These are phyloP conservation scores for Colletes collaris DNA, from an alignment of 2,888 invertebrate genomes.

Conservation along the genomic window DNA sequence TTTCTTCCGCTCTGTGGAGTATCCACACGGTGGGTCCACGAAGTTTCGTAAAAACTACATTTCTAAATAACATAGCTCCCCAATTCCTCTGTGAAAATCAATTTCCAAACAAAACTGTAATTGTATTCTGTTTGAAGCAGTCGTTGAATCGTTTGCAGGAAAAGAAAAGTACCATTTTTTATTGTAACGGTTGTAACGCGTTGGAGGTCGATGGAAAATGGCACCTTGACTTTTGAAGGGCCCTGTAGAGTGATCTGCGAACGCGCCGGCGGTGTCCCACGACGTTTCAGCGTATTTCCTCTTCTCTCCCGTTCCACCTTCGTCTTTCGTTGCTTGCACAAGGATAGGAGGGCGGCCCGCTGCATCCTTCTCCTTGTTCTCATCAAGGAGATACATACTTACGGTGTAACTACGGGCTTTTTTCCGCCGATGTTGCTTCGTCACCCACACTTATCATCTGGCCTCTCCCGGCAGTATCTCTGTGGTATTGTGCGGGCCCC, in stretches of 20 bases:
- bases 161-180: neutral
- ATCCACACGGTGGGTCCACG: slow-evolving; percentile 13
- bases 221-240: slow-evolving; percentile 18
- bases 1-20: slow-evolving; percentile 21
- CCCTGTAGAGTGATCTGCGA: slow-evolving; percentile 24
- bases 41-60: neutral
- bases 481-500: slow-evolving; percentile 42
- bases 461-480: slow-evolving; percentile 26
- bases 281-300: slow-evolving; percentile 41
- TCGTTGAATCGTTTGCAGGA: too few relatives aligned
- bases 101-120: too few relatives aligned
- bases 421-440: slow-evolving; percentile 63
- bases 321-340: slow-evolving; percentile 52
- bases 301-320: slow-evolving; percentile 1
- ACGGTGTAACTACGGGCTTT: slow-evolving; percentile 55
- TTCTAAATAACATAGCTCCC: too few relatives aligned
- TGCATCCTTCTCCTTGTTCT: slow-evolving; percentile 67
- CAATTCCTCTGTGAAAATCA: too few relatives aligned
- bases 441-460: slow-evolving; percentile 67
- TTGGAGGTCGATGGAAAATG: too few relatives aligned
- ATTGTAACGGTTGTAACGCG: neutral
- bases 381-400: slow-evolving; percentile 62
- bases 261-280: slow-evolving; percentile 37
- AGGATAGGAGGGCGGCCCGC: slow-evolving; percentile 53
- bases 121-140: too few relatives aligned